phyloP scores from a whole-genome alignment of 2,888 invertebrate genomes.

The Chelonus formosanus region DNA sequence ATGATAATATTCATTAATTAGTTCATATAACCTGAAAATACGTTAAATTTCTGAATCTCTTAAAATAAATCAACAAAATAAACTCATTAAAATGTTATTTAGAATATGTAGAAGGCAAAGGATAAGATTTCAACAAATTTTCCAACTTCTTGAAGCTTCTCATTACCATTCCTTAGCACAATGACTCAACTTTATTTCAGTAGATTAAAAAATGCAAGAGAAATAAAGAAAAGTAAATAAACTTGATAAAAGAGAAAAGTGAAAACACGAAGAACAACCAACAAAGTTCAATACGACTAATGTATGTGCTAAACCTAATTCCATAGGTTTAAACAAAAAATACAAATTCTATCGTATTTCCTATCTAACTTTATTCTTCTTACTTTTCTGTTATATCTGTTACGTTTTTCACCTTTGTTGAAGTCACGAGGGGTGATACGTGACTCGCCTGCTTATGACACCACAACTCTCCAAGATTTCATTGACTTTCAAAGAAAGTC shows the following conservation, averaged over 20 bases:
- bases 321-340: background rate
- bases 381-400: conserved; percentile 3
- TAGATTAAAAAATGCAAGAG: conserved; percentile 2
- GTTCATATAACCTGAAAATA: background rate
- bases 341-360: conserved; percentile 10
- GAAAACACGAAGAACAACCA: conserved; percentile 7
- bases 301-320: conserved; percentile 27
- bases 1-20: background rate
- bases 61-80: conserved; percentile 9
- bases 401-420: conserved; percentile 12
- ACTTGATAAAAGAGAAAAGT: conserved; percentile 14
- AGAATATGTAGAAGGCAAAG: background rate
- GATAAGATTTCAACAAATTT: conserved; percentile 9
- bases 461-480: conserved; percentile 15
- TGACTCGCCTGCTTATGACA: conserved; percentile 23
- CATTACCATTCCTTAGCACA: conserved; percentile 22
- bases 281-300: conserved; percentile 23
- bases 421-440: conserved; percentile 28
- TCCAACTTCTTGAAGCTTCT: conserved; percentile 17
- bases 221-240: conserved; percentile 8
- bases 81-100: conserved; percentile 3
- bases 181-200: conserved; percentile 11
- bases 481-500: conserved; percentile 30
- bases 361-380: conserved; percentile 15
- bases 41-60: too few species aligned